Evolutionary conservation across 2,888 invertebrate genomes (phyloP), one percentile per base, ranked within the genome.

Genomic region (Globia sparganii): DNA sequence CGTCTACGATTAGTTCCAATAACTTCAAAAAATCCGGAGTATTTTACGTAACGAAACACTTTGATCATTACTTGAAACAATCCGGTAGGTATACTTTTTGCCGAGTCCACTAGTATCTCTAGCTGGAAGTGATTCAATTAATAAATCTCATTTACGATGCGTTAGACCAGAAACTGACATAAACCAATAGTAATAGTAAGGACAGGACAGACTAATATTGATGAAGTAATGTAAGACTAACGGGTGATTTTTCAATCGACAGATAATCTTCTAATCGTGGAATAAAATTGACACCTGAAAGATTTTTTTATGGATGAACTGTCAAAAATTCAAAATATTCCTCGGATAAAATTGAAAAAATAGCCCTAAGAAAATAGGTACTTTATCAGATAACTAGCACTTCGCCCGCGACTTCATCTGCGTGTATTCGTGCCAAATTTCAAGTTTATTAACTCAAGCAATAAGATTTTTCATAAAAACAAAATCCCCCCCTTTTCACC

Each of bases 361-460:
- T n/a, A n/a, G n/a, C n/a, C n/a, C 37, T 37, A 37, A 37, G 37
- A 37, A 37, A 37, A 75, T 37, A 21, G 31, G 18, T 34, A n/a
- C 31, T 21, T 78, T 89, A 89, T 89, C 88, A 71, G 88, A 79
- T 82, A 82, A n/a, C n/a, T n/a, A n/a, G n/a, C n/a, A n/a, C n/a
- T n/a, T n/a, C n/a, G n/a, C n/a, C n/a, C n/a, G n/a, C n/a, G n/a
- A n/a, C n/a, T n/a, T n/a, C n/a, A n/a, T n/a, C n/a, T n/a, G n/a
- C n/a, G n/a, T n/a, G n/a, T n/a, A n/a, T n/a, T n/a, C n/a, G n/a
- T n/a, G n/a, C n/a, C n/a, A n/a, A n/a, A n/a, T n/a, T n/a, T n/a
- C n/a, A n/a, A n/a, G n/a, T n/a, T n/a, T n/a, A n/a, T n/a, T n/a
- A n/a, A n/a, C n/a, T n/a, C n/a, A n/a, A n/a, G n/a, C n/a, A n/a